A percentile compares a stretch with the other conserved stretches of the same genome.
phyloP scores from a whole-genome alignment of 2,888 invertebrate species.

The Digitonthophagus gazella region DNA sequence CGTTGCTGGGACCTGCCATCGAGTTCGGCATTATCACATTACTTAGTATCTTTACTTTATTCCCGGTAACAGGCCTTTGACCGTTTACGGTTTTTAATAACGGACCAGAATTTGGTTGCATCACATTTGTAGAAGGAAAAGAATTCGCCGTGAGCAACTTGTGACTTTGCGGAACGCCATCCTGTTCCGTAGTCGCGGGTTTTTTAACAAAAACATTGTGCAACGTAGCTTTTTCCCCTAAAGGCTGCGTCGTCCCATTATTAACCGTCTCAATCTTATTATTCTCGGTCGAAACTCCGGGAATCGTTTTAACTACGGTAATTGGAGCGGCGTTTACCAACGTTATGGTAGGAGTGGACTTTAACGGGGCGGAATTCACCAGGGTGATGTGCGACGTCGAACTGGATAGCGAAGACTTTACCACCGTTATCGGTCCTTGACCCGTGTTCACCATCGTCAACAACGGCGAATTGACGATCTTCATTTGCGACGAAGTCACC shows the following conservation, averaged over 20 bases:
- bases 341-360: conserved; percentile 42
- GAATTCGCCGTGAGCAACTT: conserved; percentile 47
- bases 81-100: conserved; percentile 44
- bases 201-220: conserved; percentile 52
- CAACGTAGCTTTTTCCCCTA: conserved; percentile 29
- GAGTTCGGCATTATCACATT: conserved; percentile 43
- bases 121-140: conserved; percentile 46
- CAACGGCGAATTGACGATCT: conserved; percentile 41
- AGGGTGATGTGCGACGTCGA: conserved; percentile 47
- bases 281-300: neutral
- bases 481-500: conserved; percentile 24
- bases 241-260: conserved; percentile 30
- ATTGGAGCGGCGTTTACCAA: conserved; percentile 48
- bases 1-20: conserved; percentile 37
- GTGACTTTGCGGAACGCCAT: conserved; percentile 45
- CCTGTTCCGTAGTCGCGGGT: conserved; percentile 29
- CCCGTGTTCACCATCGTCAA: conserved; percentile 48
- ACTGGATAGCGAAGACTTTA: conserved; percentile 47
- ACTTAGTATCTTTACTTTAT: conserved; percentile 49
- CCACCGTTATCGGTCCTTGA: conserved; percentile 46
- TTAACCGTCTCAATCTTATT: conserved; percentile 9
- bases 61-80: conserved; percentile 40
- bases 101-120: conserved; percentile 31
- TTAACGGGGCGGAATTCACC: conserved; percentile 45
- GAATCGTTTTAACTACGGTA: conserved; percentile 45